These are phyloP conservation scores for Pegoplata infirma DNA, from an alignment of 2,888 invertebrate species.

Conservation along the genomic window DNA sequence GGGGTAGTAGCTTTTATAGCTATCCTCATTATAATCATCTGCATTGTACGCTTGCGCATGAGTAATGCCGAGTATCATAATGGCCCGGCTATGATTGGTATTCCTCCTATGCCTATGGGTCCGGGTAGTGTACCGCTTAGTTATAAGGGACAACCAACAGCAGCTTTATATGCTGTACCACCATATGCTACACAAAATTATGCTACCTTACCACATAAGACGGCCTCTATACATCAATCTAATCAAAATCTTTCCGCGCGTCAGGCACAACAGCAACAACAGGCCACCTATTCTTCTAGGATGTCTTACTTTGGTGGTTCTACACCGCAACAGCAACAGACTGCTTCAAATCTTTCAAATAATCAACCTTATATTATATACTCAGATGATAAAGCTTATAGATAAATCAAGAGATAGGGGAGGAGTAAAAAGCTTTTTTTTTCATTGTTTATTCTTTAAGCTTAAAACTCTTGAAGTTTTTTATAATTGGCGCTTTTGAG, in stretches of 20 bases:
- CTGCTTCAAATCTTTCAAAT: slow-evolving; percentile 68
- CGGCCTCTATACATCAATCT: slow-evolving; percentile 77
- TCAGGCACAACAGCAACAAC: slow-evolving; percentile 63
- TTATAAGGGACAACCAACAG: slow-evolving; percentile 78
- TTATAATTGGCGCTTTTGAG: no score
- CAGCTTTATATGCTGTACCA: slow-evolving; percentile 81
- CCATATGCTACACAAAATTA: slow-evolving; percentile 81
- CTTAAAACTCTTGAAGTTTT: no score
- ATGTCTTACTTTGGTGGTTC: slow-evolving; percentile 79
- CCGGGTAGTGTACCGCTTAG: slow-evolving; percentile 81
- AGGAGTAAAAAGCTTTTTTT: not conserved
- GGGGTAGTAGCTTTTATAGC: slow-evolving; percentile 95
- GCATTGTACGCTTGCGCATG: slow-evolving; percentile 88
- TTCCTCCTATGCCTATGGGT: slow-evolving; percentile 79
- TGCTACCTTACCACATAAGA: slow-evolving; percentile 85
- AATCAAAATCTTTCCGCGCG: slow-evolving; percentile 75
- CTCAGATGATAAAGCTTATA: slow-evolving; percentile 78
- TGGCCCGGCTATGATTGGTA: slow-evolving; percentile 83
- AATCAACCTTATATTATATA: slow-evolving; percentile 78
- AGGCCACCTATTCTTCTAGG: slow-evolving; percentile 82
- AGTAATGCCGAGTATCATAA: slow-evolving; percentile 84
- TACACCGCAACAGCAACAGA: slow-evolving; percentile 72
- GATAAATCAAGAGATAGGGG: slow-evolving; percentile 71
- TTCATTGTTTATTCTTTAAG: no score
- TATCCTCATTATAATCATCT: slow-evolving; percentile 91